phyloP scores from a whole-genome alignment of 2,888 invertebrate species.

The Drosophila mettleri region DNA sequence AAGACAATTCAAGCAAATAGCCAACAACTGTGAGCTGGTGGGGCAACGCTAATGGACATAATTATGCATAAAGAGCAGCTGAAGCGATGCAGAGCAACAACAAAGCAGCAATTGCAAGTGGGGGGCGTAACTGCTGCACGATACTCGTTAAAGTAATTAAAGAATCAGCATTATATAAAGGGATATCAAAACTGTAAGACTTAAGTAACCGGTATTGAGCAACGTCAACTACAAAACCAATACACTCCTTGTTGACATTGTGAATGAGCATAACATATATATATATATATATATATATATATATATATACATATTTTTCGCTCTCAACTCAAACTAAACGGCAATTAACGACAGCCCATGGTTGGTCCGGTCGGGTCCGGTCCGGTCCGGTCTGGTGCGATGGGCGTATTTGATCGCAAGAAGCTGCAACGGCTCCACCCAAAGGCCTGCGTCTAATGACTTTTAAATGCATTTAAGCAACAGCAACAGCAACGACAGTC shows the following conservation, averaged over 20 bases:
- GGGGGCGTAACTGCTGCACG: not conserved
- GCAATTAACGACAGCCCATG: conserved; percentile 70
- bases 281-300: conserved; percentile 6
- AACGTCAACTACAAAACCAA: not conserved
- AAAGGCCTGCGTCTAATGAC: conserved; percentile 69
- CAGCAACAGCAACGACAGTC: not conserved
- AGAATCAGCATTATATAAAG: not conserved
- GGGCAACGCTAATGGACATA: conserved; percentile 64
- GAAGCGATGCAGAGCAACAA: conserved; percentile 20
- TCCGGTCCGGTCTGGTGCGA: conserved; percentile 39
- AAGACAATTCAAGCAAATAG: conserved; percentile 60
- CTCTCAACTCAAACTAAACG: conserved; percentile 49
- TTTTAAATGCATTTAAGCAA: conserved; percentile 70
- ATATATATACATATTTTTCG: not conserved
- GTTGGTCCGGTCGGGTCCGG: too few relatives aligned
- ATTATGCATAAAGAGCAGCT: conserved; percentile 52
- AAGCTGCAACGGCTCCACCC: conserved; percentile 31
- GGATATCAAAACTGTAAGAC: not conserved
- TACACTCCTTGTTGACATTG: not conserved
- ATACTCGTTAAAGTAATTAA: too few relatives aligned
- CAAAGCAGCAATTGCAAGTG: not conserved
- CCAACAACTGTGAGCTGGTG: conserved; percentile 48
- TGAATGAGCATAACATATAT: not conserved
- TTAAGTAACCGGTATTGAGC: too few relatives aligned
- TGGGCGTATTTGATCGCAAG: conserved; percentile 47